phyloP scores from a whole-genome alignment of 2,797 vertebrate species.

The Micropoecilia bifurca region DNA sequence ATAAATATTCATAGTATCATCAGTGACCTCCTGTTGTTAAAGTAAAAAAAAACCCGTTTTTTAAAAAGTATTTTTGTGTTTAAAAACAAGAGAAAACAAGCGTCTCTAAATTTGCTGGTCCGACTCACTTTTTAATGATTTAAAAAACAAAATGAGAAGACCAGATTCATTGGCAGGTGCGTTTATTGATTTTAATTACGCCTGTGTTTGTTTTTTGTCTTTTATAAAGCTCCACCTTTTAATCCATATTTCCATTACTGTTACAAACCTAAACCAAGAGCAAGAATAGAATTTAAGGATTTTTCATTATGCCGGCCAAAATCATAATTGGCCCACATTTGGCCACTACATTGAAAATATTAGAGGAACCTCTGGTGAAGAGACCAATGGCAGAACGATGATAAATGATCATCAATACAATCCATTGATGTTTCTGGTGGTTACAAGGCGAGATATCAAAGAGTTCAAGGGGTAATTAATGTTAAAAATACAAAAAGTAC shows the following conservation, averaged over 20 bases:
- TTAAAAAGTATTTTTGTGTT: too few species aligned
- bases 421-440: background rate
- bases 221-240: background rate
- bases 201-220: background rate
- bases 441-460: background rate
- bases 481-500: too few species aligned
- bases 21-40: too few species aligned
- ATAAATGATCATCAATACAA: background rate
- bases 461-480: background rate
- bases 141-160: background rate
- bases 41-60: too few species aligned
- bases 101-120: too few species aligned
- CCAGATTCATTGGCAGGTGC: background rate
- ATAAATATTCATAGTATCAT: too few species aligned
- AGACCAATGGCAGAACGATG: background rate
- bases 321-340: too few species aligned
- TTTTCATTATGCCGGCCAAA: background rate
- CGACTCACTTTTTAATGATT: too few species aligned
- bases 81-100: too few species aligned
- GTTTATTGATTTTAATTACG: background rate
- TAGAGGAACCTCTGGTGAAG: background rate
- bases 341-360: background rate
- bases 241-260: background rate
- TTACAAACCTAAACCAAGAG: too few species aligned
- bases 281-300: too few species aligned